These are phyloP conservation scores for Apostichopus leukothele DNA, from an alignment of 53 echinoderm and acorn worm species.

Conservation along the genomic window DNA sequence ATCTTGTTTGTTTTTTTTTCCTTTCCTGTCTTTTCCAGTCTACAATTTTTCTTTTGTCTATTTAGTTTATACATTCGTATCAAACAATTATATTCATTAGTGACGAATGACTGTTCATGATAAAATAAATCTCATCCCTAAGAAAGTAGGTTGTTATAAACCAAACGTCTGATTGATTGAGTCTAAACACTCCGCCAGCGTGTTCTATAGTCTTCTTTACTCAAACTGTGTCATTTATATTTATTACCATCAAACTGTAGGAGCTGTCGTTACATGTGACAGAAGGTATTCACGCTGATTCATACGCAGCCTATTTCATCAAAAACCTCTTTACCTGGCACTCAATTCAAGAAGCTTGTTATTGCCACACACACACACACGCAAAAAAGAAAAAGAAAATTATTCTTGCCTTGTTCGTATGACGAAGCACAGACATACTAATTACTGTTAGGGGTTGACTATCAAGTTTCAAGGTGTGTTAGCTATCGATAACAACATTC, in stretches of 20 bases:
- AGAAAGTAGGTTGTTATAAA: background rate
- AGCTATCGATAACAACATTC: slow-evolving; percentile 10
- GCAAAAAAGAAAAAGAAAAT: too few species aligned
- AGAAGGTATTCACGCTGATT: background rate
- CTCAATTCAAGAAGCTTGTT: background rate
- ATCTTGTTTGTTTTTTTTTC: too few species aligned
- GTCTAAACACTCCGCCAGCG: background rate
- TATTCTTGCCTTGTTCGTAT: background rate
- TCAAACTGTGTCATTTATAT: background rate
- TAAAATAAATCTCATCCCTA: too few species aligned
- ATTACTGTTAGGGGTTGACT: background rate
- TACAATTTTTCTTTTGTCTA: too few species aligned
- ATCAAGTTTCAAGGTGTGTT: slow-evolving; percentile 6
- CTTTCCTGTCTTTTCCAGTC: too few species aligned
- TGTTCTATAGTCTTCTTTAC: background rate
- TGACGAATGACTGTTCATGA: too few species aligned
- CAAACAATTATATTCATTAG: too few species aligned
- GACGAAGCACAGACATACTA: slow-evolving; percentile 14
- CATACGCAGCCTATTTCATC: background rate
- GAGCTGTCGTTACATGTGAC: background rate
- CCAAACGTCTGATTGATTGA: background rate
- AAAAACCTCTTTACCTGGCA: background rate
- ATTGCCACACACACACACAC: too few species aligned
- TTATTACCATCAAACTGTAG: background rate
- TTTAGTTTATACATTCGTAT: too few species aligned